Evolutionary conservation across 2,888 invertebrate genomes (phyloP).

Genomic region (Cyclophora albipunctata): DNA sequence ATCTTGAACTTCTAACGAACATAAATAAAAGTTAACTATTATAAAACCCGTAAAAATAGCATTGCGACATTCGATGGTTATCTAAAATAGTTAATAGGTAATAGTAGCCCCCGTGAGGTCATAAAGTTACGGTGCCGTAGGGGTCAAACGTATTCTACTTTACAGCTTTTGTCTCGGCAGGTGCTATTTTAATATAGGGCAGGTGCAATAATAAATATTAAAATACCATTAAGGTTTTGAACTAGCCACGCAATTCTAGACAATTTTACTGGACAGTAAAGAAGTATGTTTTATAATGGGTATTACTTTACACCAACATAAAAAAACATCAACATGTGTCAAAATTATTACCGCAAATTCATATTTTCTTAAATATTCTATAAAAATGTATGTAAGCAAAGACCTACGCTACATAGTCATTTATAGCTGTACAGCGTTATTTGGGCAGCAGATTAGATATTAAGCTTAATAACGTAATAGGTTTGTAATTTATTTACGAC

Average conservation of each 20-base stretch:
- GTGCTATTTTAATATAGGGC: constrained; percentile 7
- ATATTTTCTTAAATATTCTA: neutral
- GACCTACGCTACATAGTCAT: neutral
- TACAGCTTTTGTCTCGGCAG: constrained; percentile 5
- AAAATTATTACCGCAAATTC: too few species aligned
- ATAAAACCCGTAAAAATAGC: too few species aligned
- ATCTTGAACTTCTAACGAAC: too few species aligned
- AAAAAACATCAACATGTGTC: too few species aligned
- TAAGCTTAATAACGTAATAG: constrained; percentile 11
- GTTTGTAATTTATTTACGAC: constrained; percentile 21
- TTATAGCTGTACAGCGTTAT: constrained; percentile 2
- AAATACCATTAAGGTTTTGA: neutral
- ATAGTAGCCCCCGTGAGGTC: too few species aligned
- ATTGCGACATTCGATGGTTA: too few species aligned
- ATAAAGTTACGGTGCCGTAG: too few species aligned
- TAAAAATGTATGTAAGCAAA: neutral
- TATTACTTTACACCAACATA: too few species aligned
- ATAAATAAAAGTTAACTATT: too few species aligned
- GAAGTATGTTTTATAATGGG: too few species aligned
- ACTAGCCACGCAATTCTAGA: constrained; percentile 1
- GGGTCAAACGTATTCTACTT: constrained; percentile 5
- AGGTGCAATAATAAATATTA: constrained; percentile 11
- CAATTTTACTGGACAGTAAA: too few species aligned
- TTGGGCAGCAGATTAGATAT: neutral
- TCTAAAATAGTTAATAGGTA: too few species aligned